Base-by-base conservation (phyloP, 2,888 invertebrate genomes). In the Psococerastis gibbosa region DNA sequence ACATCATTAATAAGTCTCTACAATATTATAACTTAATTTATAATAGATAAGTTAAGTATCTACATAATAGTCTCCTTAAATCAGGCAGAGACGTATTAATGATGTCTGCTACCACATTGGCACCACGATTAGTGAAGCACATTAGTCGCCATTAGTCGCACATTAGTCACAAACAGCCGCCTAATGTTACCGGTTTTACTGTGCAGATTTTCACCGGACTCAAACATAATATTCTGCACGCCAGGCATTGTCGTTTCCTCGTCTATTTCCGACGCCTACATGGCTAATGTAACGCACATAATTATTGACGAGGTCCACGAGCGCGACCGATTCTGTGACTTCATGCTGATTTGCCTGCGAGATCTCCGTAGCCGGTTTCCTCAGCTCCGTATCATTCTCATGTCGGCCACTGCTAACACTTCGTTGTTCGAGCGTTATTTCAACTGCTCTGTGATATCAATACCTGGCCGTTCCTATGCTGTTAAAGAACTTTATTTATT, bases 281-380 rank as follows among this genome's bases (percentile, higher is more conserved):
- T 75, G 11, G 66, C 70, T 4, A 70, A 77, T 13, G 75, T 88
- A 41, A 85, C 89, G 0, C 95, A 95, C 60, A 66, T 87, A 34
- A 75, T 87, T 43, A 75, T 94, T 54, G 97, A 97, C 61, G 97
- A 97, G 63, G 79, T 95, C 22, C 97, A 97, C 61, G 95, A 95
- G 60, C 71, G 95, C 0, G 92, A 94, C 61, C 75, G 84, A 56
- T 79, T 87, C 58, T 82, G 85, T 42, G 97, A 97, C 63, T 94
- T 95, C 61, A 68, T 95, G 34, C 64, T 97, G 47, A 82, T 91
- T 46, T 80, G 83, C 3, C 63, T 95, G 43, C 71, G 80, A 32
- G 83, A 88, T 56, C 72, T 78, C 9, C 59, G 91, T 33, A 64
- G 70, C 1, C 67, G 72, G 41, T 75, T 73, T 56, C 73, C 75